These are phyloP conservation scores for Antechinus stuartii DNA, from an alignment of 2,113 vertebrate genomes.

Conservation along the genomic window DNA sequence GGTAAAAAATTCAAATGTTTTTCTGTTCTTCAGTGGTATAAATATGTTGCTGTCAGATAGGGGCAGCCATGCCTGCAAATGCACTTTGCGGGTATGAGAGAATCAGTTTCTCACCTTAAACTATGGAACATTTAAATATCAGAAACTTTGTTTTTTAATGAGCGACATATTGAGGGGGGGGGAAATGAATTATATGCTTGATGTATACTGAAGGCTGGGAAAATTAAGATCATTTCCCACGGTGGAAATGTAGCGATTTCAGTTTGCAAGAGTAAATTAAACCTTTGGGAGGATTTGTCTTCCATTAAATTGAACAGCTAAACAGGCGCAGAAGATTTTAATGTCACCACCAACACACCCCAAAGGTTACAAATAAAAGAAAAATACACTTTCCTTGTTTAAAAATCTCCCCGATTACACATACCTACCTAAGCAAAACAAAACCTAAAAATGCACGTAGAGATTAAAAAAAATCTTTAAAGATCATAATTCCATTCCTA, in stretches of 20 bases:
- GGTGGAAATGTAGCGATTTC: slow-evolving; percentile 85
- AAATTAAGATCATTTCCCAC: slow-evolving; percentile 86
- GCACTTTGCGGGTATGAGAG: slow-evolving; percentile 67
- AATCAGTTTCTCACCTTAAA: slow-evolving; percentile 78
- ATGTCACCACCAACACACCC: slow-evolving; percentile 84
- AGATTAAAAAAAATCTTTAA: slow-evolving; percentile 80
- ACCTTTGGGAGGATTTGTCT: slow-evolving; percentile 87
- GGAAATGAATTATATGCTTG: slow-evolving; percentile 87
- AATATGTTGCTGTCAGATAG: slow-evolving; percentile 73
- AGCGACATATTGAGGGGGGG: slow-evolving; percentile 79
- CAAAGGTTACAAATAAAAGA: slow-evolving; percentile 82
- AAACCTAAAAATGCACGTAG: slow-evolving; percentile 78
- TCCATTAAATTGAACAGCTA: slow-evolving; percentile 88
- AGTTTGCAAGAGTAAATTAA: slow-evolving; percentile 87
- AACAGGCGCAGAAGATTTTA: slow-evolving; percentile 85
- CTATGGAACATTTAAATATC: slow-evolving; percentile 84
- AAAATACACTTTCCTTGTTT: slow-evolving; percentile 64
- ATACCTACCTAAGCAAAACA: slow-evolving; percentile 75
- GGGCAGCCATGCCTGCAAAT: slow-evolving; percentile 74
- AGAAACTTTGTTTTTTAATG: slow-evolving; percentile 86
- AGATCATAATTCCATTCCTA: slow-evolving; percentile 87
- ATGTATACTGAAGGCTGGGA: slow-evolving; percentile 85
- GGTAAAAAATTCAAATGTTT: slow-evolving; percentile 79
- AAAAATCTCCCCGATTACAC: slow-evolving; percentile 65
- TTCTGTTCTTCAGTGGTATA: slow-evolving; percentile 61